A percentile compares a stretch with the other conserved stretches of the same genome.
Evolutionary conservation across 2,113 vertebrate genomes (phyloP).

Genomic region (Agelaius phoeniceus): DNA sequence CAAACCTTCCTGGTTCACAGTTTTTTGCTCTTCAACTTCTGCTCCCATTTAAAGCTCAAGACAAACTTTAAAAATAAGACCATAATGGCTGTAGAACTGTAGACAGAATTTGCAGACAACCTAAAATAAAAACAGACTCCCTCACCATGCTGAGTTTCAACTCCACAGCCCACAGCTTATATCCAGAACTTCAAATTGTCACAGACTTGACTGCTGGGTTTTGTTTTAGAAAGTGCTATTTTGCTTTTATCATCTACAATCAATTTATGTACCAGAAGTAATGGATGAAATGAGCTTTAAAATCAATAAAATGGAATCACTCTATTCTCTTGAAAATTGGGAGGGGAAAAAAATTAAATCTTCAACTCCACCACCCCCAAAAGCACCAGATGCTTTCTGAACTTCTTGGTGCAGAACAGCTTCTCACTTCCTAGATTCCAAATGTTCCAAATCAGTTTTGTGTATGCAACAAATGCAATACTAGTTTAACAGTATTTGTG

Average conservation of each 20-base stretch:
- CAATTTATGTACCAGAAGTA: not conserved
- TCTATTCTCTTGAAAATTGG: not conserved
- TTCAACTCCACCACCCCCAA: not conserved
- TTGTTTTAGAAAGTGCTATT: not conserved
- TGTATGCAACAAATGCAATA: not conserved
- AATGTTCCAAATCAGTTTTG: not conserved
- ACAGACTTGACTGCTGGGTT: not conserved
- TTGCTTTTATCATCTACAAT: not conserved
- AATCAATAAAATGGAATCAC: not conserved
- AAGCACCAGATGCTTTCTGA: not conserved
- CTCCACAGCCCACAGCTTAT: not conserved
- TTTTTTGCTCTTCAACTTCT: not conserved
- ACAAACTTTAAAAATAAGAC: constrained; percentile 8
- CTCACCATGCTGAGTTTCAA: not conserved
- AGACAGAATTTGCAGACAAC: not conserved
- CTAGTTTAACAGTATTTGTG: not conserved
- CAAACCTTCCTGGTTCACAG: not conserved
- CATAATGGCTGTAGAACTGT: not conserved
- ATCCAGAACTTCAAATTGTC: not conserved
- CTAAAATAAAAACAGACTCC: not conserved
- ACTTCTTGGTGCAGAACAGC: not conserved
- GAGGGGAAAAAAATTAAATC: rapidly evolving
- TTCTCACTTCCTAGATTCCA: not conserved
- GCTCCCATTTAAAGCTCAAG: not conserved
- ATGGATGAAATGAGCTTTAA: not conserved